These are phyloP conservation scores for Papilio helenus DNA, from an alignment of 1,140 invertebrate genomes.

Conservation along the genomic window DNA sequence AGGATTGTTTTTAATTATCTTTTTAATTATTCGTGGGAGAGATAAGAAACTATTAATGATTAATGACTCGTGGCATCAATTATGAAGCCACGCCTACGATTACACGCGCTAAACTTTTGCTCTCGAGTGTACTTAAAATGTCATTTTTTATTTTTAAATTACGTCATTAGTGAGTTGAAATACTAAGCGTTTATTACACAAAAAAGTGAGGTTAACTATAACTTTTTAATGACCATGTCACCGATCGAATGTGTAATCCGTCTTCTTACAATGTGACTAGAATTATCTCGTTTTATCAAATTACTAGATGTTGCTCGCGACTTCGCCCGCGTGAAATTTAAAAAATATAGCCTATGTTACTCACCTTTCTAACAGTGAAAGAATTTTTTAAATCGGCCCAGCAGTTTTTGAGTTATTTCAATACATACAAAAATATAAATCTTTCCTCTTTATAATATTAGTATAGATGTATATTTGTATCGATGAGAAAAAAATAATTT, in stretches of 20 bases:
- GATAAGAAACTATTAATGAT: slow-evolving; percentile 39
- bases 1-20: slow-evolving; percentile 35
- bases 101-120: slow-evolving; percentile 18
- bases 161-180: neutral
- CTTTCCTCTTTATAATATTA: too few relatives aligned
- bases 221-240: neutral
- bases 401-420: too few relatives aligned
- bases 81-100: slow-evolving; percentile 1
- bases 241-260: neutral
- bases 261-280: neutral
- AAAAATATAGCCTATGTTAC: too few relatives aligned
- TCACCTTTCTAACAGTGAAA: too few relatives aligned
- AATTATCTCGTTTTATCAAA: neutral
- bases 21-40: slow-evolving; percentile 40
- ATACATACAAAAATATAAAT: too few relatives aligned
- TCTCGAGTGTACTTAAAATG: slow-evolving; percentile 20
- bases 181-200: neutral
- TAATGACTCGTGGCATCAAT: slow-evolving; percentile 32
- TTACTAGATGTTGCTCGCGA: neutral
- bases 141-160: slow-evolving; percentile 22
- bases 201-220: neutral
- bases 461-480: too few relatives aligned
- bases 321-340: too few relatives aligned
- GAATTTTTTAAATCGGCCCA: too few relatives aligned
- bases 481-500: neutral